Conservation (phyloP, 2,888 invertebrate species). For the Agonopterix arenella region DNA sequence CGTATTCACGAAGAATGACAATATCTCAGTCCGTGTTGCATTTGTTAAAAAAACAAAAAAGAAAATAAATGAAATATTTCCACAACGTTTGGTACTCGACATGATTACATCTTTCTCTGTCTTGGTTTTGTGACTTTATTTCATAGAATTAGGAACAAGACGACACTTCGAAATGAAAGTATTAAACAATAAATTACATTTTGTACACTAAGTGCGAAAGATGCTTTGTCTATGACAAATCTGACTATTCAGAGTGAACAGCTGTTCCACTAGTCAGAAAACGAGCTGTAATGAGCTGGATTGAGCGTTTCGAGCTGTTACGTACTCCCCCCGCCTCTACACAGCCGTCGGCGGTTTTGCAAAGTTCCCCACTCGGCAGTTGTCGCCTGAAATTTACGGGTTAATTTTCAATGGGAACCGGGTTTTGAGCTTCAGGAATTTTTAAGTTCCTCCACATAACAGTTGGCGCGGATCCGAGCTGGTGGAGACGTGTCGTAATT, state of each 20-base stretch:
- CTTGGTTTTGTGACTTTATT: no score
- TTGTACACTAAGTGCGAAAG: no score
- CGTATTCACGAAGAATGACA: conserved; percentile 37
- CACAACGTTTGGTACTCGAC: not conserved
- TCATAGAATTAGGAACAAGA: no score
- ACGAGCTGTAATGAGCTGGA: conserved; percentile 51
- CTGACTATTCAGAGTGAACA: conserved; percentile 12
- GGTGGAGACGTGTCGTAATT: conserved; percentile 18
- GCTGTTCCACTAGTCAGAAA: conserved; percentile 23
- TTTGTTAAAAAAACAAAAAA: conserved; percentile 12
- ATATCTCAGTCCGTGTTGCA: conserved; percentile 22
- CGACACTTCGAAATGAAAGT: no score
- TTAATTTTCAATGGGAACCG: conserved; percentile 69
- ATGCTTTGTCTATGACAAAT: conserved; percentile 8
- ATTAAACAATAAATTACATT: no score
- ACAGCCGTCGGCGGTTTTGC: conserved; percentile 65
- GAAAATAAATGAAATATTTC: conserved; percentile 10
- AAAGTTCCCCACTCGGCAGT: conserved; percentile 69
- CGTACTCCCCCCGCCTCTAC: conserved; percentile 32
- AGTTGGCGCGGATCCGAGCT: conserved; percentile 35
- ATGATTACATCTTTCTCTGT: no score
- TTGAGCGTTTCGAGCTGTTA: conserved; percentile 33
- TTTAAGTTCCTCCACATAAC: conserved; percentile 50
- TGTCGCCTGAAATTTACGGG: conserved; percentile 73
- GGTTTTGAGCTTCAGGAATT: conserved; percentile 58